Percentiles rank a stretch among this genome's conserved stretches.
Conservation (phyloP, 1,140 invertebrate species). For the Nymphalis io region DNA sequence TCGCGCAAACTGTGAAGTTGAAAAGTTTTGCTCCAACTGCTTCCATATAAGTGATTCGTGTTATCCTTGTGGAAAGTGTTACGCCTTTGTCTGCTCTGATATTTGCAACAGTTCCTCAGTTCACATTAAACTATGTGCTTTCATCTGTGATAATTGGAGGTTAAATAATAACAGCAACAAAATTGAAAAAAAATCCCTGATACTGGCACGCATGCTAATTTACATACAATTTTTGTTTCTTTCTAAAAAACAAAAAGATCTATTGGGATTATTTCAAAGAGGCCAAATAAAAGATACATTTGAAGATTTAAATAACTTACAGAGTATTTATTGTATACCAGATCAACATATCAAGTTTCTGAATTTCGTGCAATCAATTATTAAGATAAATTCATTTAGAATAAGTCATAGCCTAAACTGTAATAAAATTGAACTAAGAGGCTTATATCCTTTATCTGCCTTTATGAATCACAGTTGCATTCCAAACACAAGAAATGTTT, state of each 20-base stretch:
- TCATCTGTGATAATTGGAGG: conserved; percentile 74
- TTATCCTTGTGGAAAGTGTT: conserved; percentile 80
- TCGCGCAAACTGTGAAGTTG: conserved; percentile 63
- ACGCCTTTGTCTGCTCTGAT: conserved; percentile 80
- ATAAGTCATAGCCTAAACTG: conserved; percentile 65
- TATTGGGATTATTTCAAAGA: conserved; percentile 81
- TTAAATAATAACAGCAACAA: conserved; percentile 55
- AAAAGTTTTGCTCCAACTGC: conserved; percentile 80
- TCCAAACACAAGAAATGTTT: conserved; percentile 87
- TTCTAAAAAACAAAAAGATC: conserved; percentile 71
- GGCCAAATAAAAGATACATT: conserved; percentile 75
- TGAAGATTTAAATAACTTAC: conserved; percentile 80
- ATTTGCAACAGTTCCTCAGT: conserved; percentile 75
- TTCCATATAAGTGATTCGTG: conserved; percentile 72
- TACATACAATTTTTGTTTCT: conserved; percentile 82
- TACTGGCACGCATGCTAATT: conserved; percentile 76
- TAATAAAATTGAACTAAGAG: conserved; percentile 81
- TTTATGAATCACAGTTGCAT: conserved; percentile 88
- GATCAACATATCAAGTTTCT: conserved; percentile 82
- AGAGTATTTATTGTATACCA: conserved; percentile 74
- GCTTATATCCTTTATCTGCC: conserved; percentile 86
- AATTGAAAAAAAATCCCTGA: conserved; percentile 53
- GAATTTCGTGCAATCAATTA: conserved; percentile 79
- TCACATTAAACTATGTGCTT: conserved; percentile 82
- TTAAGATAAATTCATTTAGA: conserved; percentile 89